A percentile compares a stretch with the other conserved stretches of the same genome.
phyloP scores from a whole-genome alignment of 2,888 invertebrate genomes.

The Omphaloscelis lunosa region DNA sequence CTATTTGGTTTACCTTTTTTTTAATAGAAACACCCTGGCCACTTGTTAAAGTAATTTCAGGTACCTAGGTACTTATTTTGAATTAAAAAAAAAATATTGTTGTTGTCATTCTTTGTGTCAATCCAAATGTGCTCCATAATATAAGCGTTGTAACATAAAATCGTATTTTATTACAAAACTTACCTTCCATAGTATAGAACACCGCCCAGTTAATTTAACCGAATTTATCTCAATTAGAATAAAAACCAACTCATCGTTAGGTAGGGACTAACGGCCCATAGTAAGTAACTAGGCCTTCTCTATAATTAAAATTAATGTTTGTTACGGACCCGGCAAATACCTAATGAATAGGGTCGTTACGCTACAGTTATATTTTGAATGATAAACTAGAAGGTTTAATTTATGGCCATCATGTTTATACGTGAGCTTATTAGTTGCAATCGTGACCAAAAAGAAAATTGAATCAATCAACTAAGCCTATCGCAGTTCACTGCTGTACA shows the following conservation, averaged over 20 bases:
- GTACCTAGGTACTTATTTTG: too few species aligned
- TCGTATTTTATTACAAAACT: too few species aligned
- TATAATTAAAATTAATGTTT: slow-evolving; percentile 43
- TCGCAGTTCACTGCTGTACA: not conserved
- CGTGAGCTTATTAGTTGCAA: not conserved
- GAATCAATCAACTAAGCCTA: not conserved
- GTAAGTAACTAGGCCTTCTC: slow-evolving; percentile 20
- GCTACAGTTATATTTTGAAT: not conserved
- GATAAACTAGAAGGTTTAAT: not conserved
- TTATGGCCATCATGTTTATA: not conserved
- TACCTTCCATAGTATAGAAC: not conserved
- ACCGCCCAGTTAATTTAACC: not conserved
- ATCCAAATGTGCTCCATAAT: too few species aligned
- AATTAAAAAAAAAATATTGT: too few species aligned
- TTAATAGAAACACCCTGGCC: too few species aligned
- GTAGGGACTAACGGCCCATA: not conserved
- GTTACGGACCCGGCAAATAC: slow-evolving; percentile 5
- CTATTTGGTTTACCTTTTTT: too few species aligned
- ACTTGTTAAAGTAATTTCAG: too few species aligned
- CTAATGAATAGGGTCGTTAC: slow-evolving; percentile 8
- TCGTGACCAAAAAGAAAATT: not conserved
- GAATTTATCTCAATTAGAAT: slow-evolving; percentile 35
- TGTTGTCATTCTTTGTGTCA: too few species aligned
- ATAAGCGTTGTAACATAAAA: too few species aligned
- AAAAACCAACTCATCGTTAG: slow-evolving; percentile 38